Percentiles rank a stretch among this genome's conserved stretches.
These are phyloP conservation scores for Pimpla rufipes DNA, from an alignment of 2,888 invertebrate species.

Conservation along the genomic window DNA sequence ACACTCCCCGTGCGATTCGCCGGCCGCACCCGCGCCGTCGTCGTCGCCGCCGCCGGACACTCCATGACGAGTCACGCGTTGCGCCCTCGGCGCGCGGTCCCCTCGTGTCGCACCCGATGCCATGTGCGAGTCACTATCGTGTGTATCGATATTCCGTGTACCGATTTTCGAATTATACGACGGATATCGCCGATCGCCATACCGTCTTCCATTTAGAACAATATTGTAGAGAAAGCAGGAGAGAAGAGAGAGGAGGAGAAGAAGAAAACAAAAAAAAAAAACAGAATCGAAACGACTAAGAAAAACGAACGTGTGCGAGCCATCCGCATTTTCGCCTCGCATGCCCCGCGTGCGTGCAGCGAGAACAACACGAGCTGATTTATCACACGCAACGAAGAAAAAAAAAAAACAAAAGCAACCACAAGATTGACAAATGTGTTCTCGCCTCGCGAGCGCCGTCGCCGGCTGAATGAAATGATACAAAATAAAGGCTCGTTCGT, in stretches of 20 bases:
- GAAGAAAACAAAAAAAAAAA: conserved; percentile 16
- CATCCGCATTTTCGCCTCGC: conserved; percentile 38
- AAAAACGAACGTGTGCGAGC: conserved; percentile 17
- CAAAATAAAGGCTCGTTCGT: conserved; percentile 40
- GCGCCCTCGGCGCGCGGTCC: background rate
- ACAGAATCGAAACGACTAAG: no score
- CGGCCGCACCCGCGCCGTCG: no score
- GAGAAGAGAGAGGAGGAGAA: conserved; percentile 9
- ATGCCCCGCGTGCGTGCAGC: conserved; percentile 40
- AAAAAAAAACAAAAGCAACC: conserved; percentile 44
- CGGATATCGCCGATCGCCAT: conserved; percentile 71
- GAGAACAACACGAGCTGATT: conserved; percentile 38
- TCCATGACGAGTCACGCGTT: conserved; percentile 5
- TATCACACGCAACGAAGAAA: conserved; percentile 51
- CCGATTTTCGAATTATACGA: conserved; percentile 63
- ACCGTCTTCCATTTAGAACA: conserved; percentile 73
- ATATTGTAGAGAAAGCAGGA: conserved; percentile 53
- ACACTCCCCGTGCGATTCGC: conserved; percentile 2
- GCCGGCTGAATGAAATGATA: background rate
- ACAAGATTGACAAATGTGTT: conserved; percentile 40
- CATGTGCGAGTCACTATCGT: conserved; percentile 34
- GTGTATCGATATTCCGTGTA: conserved; percentile 56
- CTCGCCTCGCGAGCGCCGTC: conserved; percentile 32
- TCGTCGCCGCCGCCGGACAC: background rate
- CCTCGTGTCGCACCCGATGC: conserved; percentile 35